These are phyloP conservation scores for Lepidothrix coronata DNA, from an alignment of 2,113 vertebrate species.

Conservation along the genomic window DNA sequence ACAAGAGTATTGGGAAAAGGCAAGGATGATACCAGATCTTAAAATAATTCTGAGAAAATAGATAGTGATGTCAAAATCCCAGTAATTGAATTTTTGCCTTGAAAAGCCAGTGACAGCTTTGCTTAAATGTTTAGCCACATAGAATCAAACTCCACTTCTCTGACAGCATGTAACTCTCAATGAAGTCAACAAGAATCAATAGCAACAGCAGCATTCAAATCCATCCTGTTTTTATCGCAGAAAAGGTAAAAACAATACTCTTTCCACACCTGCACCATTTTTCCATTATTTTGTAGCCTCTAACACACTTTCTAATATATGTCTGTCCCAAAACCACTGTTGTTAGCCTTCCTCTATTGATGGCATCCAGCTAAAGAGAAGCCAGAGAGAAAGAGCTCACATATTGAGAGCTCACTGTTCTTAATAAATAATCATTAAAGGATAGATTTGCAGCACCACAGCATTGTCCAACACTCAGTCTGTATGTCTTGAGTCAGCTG, in stretches of 20 bases:
- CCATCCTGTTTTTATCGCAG: not conserved
- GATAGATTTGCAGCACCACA: not conserved
- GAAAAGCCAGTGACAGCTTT: slow-evolving; percentile 18
- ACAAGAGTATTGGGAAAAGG: not conserved
- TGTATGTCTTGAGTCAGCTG: not conserved
- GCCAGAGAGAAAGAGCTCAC: not conserved
- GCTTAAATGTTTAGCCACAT: not conserved
- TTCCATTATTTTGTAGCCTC: not conserved
- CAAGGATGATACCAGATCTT: not conserved
- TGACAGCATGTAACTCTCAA: not conserved
- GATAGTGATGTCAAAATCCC: not conserved
- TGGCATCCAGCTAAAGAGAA: not conserved
- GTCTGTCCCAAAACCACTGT: not conserved
- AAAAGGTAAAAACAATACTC: not conserved
- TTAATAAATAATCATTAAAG: slow-evolving; percentile 49
- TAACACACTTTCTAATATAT: not conserved
- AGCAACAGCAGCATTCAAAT: not conserved
- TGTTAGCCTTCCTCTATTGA: not conserved
- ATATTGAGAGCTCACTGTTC: not conserved
- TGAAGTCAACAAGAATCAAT: not conserved
- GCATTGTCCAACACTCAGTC: not conserved
- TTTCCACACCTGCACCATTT: not conserved
- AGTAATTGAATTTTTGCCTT: slow-evolving; percentile 18
- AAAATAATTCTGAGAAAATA: slow-evolving; percentile 4
- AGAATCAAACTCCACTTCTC: not conserved